phyloP scores from a whole-genome alignment of 1,140 invertebrate species.

The Vanessa atalanta region DNA sequence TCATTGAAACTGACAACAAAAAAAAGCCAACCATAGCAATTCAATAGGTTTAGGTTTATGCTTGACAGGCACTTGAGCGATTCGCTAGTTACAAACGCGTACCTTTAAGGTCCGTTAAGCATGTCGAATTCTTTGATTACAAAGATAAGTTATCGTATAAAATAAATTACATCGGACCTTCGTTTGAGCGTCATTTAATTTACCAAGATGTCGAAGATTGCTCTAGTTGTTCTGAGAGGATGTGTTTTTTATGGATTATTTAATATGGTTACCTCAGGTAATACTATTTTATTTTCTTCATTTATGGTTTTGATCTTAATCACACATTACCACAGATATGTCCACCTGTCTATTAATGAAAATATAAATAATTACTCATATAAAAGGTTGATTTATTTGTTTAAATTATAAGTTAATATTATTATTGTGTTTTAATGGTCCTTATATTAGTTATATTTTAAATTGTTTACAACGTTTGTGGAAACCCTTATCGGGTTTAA shows the following conservation, averaged over 20 bases:
- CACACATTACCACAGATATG: no score
- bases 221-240: conserved; percentile 27
- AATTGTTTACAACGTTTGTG: no score
- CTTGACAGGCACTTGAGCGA: conserved; percentile 31
- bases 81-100: conserved; percentile 39
- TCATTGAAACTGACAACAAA: background rate
- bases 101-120: conserved; percentile 40
- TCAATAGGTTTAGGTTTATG: conserved; percentile 26
- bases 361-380: no score
- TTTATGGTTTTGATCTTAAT: no score
- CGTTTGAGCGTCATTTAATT: conserved; percentile 34
- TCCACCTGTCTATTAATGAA: no score
- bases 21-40: background rate
- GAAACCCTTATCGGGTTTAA: no score
- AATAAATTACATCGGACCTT: conserved; percentile 37
- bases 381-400: no score
- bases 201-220: conserved; percentile 43
- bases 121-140: conserved; percentile 44
- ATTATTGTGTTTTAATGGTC: no score
- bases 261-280: conserved; percentile 37
- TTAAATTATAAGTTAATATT: no score
- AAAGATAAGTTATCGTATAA: conserved; percentile 41
- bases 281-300: background rate
- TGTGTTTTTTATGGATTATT: conserved; percentile 39
- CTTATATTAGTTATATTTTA: no score